Percentiles rank a stretch among this genome's conserved stretches.
These are phyloP conservation scores for Agonopterix heracliana DNA, from an alignment of 2,888 invertebrate species.

Conservation along the genomic window DNA sequence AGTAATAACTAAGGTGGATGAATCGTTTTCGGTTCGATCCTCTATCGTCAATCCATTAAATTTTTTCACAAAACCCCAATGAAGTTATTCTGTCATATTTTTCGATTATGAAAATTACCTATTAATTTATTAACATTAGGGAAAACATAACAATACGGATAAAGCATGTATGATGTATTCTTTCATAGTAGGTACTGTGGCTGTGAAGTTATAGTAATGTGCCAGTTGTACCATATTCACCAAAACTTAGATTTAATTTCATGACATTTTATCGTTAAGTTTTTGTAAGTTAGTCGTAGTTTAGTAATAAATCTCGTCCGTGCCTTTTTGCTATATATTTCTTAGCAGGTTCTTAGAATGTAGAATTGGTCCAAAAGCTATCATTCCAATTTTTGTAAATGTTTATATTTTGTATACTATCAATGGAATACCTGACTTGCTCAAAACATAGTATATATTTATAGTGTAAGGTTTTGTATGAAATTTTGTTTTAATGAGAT, in stretches of 20 bases:
- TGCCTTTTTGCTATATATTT: slow-evolving; percentile 1
- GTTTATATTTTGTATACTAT: background rate
- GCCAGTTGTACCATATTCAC: slow-evolving; percentile 35
- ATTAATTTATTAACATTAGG: no score
- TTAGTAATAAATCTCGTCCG: background rate
- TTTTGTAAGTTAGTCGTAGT: background rate
- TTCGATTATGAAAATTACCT: no score
- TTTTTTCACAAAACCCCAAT: no score
- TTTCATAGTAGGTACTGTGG: slow-evolving; percentile 26
- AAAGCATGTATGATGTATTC: no score
- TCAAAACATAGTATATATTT: slow-evolving; percentile 13
- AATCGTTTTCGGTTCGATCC: no score
- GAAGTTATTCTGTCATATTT: no score
- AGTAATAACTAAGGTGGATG: no score
- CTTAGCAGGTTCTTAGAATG: background rate
- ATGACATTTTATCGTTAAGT: background rate
- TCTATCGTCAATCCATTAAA: no score
- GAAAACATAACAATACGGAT: no score
- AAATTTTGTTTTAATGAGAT: background rate
- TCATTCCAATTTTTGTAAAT: slow-evolving; percentile 10
- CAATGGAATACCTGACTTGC: slow-evolving; percentile 18
- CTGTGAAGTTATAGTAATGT: slow-evolving; percentile 43
- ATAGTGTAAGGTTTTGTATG: slow-evolving; percentile 1
- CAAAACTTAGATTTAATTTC: slow-evolving; percentile 19
- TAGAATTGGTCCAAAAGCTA: background rate